phyloP scores from a whole-genome alignment of 1,140 invertebrate genomes.

The Microplitis demolitor region DNA sequence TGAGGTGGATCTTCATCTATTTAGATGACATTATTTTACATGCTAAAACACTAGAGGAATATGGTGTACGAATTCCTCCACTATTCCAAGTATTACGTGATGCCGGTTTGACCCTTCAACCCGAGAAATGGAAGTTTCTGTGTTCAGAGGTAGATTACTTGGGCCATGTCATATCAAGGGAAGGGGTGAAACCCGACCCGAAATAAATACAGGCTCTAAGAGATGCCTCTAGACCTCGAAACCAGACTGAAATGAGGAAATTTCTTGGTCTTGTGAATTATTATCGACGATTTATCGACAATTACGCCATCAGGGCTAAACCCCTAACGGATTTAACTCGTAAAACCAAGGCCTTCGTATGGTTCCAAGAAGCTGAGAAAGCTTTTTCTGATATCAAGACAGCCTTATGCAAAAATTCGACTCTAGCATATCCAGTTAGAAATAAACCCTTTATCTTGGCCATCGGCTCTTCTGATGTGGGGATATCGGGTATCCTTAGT shows the following conservation, averaged over 20 bases:
- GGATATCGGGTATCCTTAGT: no score
- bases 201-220: not conserved
- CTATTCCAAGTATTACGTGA: not conserved
- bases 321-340: not conserved
- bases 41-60: not conserved
- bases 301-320: not conserved
- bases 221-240: not conserved
- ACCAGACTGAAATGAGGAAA: not conserved
- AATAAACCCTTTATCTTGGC: no score
- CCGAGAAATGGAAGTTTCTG: slow-evolving; percentile 16
- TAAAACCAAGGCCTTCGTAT: not conserved
- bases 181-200: not conserved
- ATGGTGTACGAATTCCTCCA: not conserved
- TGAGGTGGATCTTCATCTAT: slow-evolving; percentile 5
- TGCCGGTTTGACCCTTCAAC: slow-evolving; percentile 2
- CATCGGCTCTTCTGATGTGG: no score
- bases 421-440: no score
- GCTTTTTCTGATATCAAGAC: no score
- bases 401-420: no score
- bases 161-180: slow-evolving; percentile 20
- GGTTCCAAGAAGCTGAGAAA: not conserved
- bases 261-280: slow-evolving; percentile 1
- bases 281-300: not conserved
- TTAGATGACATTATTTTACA: slow-evolving; percentile 37
- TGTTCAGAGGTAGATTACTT: slow-evolving; percentile 40